Evolutionary conservation across 1,140 invertebrate genomes (phyloP).

Genomic region (Pomacea maculata): DNA sequence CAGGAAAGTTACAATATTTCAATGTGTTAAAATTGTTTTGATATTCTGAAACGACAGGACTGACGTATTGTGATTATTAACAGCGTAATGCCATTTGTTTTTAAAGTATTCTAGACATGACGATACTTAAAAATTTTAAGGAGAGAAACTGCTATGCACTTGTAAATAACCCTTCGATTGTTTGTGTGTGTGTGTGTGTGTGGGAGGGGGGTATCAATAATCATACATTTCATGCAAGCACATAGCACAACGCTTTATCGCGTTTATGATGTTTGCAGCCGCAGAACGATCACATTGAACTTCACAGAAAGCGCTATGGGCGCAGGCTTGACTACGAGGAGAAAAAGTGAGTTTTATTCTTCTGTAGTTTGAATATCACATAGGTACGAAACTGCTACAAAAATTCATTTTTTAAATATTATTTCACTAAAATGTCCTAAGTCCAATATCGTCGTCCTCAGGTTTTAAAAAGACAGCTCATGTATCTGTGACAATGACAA

Average conservation of each 20-base stretch:
- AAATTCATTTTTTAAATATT: neutral
- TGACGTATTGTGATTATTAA: too few species aligned
- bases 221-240: too few species aligned
- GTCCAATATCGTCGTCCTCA: too few species aligned
- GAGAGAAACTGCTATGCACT: too few species aligned
- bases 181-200: too few species aligned
- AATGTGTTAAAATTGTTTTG: neutral
- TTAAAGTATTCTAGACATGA: too few species aligned
- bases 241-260: too few species aligned
- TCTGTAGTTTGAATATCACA: conserved; percentile 8
- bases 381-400: neutral
- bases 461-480: neutral
- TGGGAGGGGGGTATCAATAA: too few species aligned
- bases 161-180: too few species aligned
- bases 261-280: conserved; percentile 71
- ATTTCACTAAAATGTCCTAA: neutral
- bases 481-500: neutral
- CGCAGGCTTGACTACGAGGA: conserved; percentile 97
- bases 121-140: too few species aligned
- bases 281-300: conserved; percentile 99
- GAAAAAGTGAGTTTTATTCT: conserved; percentile 70
- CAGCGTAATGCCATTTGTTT: too few species aligned
- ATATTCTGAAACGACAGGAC: neutral
- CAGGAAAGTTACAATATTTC: neutral
- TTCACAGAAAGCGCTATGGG: conserved; percentile 95